Percentiles rank a stretch among this genome's conserved stretches.
phyloP scores from a whole-genome alignment of 2,888 invertebrate species.

The Tigriopus californicus region DNA sequence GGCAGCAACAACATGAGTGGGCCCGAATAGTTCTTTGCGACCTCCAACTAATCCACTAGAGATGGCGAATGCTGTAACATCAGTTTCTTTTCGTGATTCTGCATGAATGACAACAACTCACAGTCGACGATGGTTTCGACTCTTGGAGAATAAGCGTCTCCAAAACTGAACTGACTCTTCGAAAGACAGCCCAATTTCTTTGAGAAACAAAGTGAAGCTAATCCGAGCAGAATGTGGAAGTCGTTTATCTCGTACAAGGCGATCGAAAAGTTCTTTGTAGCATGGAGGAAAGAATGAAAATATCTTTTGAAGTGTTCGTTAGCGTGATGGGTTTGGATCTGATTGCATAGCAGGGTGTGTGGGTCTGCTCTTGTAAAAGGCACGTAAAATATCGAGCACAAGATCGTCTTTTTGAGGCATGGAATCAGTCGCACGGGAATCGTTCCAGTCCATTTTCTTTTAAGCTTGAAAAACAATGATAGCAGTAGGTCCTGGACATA shows the following conservation, averaged over 20 bases:
- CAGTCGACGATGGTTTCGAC: constrained; percentile 55
- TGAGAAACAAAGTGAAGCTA: constrained; percentile 82
- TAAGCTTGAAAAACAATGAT: too few relatives aligned
- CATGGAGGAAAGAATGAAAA: constrained; percentile 76
- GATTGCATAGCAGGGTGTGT: too few relatives aligned
- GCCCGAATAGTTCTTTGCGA: constrained; percentile 4
- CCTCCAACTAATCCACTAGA: constrained; percentile 56
- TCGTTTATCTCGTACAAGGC: constrained; percentile 60
- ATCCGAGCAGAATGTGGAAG: constrained; percentile 66
- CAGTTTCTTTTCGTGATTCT: constrained; percentile 52
- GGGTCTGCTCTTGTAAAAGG: too few relatives aligned
- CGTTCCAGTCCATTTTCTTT: too few relatives aligned
- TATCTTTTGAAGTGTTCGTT: too few relatives aligned
- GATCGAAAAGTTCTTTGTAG: constrained; percentile 73
- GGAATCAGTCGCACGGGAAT: too few relatives aligned
- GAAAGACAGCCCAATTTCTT: constrained; percentile 76
- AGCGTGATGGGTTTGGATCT: constrained; percentile 21
- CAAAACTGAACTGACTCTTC: constrained; percentile 81
- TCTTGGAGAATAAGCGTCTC: constrained; percentile 46
- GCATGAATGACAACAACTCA: constrained; percentile 22
- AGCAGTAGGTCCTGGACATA: too few relatives aligned
- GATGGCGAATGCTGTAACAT: constrained; percentile 75
- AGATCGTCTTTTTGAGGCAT: neutral
- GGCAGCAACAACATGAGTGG: neutral
- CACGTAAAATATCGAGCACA: neutral